A percentile compares a stretch with the other conserved stretches of the same genome.
Evolutionary conservation across 2,888 invertebrate species (phyloP).

Genomic region (Chloroclysta siterata): DNA sequence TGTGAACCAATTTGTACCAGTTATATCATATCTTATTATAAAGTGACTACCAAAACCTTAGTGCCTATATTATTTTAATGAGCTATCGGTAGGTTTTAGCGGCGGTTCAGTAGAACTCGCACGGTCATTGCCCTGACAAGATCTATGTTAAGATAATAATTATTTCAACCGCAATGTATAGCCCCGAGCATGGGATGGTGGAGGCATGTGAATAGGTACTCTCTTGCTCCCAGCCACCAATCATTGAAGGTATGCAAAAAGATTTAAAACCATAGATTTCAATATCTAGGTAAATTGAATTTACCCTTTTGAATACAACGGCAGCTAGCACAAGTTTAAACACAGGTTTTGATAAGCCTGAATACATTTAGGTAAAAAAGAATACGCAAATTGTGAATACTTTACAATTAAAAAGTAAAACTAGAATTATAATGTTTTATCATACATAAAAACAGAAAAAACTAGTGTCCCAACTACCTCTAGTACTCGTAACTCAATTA

Average conservation of each 20-base stretch:
- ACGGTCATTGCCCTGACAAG: constrained; percentile 73
- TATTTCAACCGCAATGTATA: constrained; percentile 76
- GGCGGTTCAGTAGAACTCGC: constrained; percentile 53
- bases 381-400: too few relatives aligned
- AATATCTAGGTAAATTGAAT: constrained; percentile 20
- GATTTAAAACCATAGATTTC: constrained; percentile 14
- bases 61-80: constrained; percentile 4
- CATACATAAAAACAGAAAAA: too few relatives aligned
- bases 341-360: neutral
- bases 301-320: constrained; percentile 1
- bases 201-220: constrained; percentile 56
- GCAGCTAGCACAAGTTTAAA: neutral
- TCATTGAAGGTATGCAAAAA: constrained; percentile 44
- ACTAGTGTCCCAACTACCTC: too few relatives aligned
- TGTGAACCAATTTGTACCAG: too few relatives aligned
- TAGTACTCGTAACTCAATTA: too few relatives aligned
- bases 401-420: too few relatives aligned
- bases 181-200: constrained; percentile 66
- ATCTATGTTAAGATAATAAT: constrained; percentile 82
- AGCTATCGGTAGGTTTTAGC: constrained; percentile 22
- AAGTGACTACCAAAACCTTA: constrained; percentile 12
- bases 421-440: too few relatives aligned
- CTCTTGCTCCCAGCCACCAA: constrained; percentile 34
- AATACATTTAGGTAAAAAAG: too few relatives aligned
- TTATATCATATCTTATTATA: neutral